Percentiles rank a stretch among this genome's conserved stretches.
These are phyloP conservation scores for Acrobasis consociella DNA, from an alignment of 2,888 invertebrate species.

Conservation along the genomic window DNA sequence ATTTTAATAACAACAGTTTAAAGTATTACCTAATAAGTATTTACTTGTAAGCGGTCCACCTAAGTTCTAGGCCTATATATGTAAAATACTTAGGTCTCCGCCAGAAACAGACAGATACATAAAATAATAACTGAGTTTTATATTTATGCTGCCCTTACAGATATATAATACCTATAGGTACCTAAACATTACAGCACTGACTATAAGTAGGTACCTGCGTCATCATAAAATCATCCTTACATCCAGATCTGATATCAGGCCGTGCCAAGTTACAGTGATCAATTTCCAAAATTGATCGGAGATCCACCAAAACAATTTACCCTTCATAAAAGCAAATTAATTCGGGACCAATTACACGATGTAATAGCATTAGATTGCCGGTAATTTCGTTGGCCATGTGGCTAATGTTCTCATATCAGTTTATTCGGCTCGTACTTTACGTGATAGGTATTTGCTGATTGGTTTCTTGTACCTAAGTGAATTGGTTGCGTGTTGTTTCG, in stretches of 20 bases:
- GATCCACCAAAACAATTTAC: slow-evolving; percentile 73
- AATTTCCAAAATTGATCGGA: slow-evolving; percentile 77
- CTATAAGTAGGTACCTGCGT: too few species aligned
- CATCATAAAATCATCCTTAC: neutral
- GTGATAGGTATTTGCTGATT: slow-evolving; percentile 21
- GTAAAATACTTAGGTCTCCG: neutral
- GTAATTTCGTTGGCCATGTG: slow-evolving; percentile 48
- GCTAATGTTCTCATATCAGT: slow-evolving; percentile 42
- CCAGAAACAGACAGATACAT: neutral
- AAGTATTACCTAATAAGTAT: too few species aligned
- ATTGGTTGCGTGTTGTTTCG: slow-evolving; percentile 21
- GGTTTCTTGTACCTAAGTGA: slow-evolving; percentile 21
- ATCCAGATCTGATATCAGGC: neutral
- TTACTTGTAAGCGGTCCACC: too few species aligned
- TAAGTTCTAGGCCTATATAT: too few species aligned
- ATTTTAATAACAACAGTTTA: too few species aligned
- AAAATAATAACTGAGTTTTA: too few species aligned
- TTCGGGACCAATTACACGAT: slow-evolving; percentile 58
- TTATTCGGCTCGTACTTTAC: slow-evolving; percentile 25
- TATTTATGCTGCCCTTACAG: too few species aligned
- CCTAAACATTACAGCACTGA: too few species aligned
- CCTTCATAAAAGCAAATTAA: slow-evolving; percentile 74
- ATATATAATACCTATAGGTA: too few species aligned
- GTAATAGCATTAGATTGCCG: slow-evolving; percentile 51
- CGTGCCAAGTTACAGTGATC: slow-evolving; percentile 47